phyloP scores from a whole-genome alignment of 2,113 vertebrate genomes.

The Lophochroa leadbeateri region DNA sequence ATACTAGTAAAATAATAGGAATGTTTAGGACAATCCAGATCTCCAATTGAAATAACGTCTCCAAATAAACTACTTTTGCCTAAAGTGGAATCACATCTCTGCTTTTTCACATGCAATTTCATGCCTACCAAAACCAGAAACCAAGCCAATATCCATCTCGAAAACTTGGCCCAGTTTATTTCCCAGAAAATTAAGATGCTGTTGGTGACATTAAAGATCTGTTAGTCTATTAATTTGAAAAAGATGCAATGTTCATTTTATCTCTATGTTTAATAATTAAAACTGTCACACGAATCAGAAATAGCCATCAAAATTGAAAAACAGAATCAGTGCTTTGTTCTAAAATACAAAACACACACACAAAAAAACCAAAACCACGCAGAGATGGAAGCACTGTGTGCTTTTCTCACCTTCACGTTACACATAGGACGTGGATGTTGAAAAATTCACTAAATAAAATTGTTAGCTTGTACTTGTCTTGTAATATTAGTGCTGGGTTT shows the following conservation, averaged over 20 bases:
- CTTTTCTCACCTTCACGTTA: background rate
- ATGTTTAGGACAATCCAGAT: background rate
- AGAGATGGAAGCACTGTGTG: background rate
- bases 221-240: background rate
- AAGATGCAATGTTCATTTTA: background rate
- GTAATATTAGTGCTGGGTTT: background rate
- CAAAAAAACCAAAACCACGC: rapidly evolving
- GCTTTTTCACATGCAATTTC: background rate
- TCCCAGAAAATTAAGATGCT: background rate
- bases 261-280: background rate
- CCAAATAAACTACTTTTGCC: background rate
- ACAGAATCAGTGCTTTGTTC: background rate
- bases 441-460: background rate
- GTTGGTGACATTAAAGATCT: background rate
- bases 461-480: background rate
- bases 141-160: background rate
- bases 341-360: background rate
- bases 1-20: background rate
- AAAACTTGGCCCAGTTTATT: background rate
- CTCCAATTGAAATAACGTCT: background rate
- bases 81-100: background rate
- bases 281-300: background rate
- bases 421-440: background rate
- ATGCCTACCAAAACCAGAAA: background rate
- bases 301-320: background rate